These are phyloP conservation scores for Pogonophryne albipinna DNA, from an alignment of 2,797 vertebrate genomes.

Conservation along the genomic window DNA sequence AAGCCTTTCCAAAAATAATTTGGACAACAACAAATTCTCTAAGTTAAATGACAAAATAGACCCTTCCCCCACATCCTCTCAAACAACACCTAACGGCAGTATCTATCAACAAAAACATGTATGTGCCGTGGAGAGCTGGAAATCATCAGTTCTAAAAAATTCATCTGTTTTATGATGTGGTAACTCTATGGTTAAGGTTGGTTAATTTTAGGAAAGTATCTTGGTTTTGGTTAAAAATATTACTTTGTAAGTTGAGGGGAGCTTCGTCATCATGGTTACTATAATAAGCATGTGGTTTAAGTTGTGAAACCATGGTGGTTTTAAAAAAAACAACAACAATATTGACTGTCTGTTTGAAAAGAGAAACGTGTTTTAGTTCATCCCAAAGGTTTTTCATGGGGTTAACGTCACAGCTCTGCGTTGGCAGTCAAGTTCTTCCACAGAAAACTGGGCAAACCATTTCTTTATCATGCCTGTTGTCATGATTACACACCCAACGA, in stretches of 20 bases:
- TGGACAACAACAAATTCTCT: neutral
- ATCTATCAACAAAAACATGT: neutral
- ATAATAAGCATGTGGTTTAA: neutral
- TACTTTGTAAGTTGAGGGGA: neutral
- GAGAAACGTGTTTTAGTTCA: too few relatives aligned
- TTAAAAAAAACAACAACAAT: neutral
- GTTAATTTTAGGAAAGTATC: too few relatives aligned
- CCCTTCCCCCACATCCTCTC: neutral
- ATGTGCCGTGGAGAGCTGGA: neutral
- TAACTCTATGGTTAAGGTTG: neutral
- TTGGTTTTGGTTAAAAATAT: neutral
- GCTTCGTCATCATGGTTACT: neutral
- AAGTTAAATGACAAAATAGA: neutral
- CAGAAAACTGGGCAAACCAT: too few relatives aligned
- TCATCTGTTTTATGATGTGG: neutral
- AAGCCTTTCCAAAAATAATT: neutral
- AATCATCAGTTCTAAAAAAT: neutral
- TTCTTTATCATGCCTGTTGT: too few relatives aligned
- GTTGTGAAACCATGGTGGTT: neutral
- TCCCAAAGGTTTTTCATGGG: neutral
- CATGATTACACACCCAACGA: too few relatives aligned
- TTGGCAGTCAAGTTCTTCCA: neutral
- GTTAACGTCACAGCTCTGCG: neutral
- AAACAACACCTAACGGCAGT: neutral
- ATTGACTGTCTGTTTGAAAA: too few relatives aligned